phyloP scores from a whole-genome alignment of 2,113 vertebrate genomes.

The Stegastes partitus region DNA sequence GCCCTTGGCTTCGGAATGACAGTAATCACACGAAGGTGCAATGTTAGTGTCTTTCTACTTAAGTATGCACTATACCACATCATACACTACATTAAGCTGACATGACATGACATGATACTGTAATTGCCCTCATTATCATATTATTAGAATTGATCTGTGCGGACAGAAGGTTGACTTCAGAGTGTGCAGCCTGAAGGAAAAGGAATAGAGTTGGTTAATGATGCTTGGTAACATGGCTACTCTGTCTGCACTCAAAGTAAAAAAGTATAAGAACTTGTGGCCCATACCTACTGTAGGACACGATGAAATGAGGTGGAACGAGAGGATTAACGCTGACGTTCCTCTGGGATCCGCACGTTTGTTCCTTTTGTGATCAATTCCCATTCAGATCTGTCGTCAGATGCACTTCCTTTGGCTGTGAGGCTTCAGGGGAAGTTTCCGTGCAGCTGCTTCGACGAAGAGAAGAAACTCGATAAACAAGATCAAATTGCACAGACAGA shows the following conservation, averaged over 20 bases:
- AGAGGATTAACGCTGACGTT: conserved; percentile 40
- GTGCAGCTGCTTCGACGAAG: conserved; percentile 58
- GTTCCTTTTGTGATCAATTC: conserved; percentile 55
- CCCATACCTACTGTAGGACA: conserved; percentile 6
- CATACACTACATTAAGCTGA: not conserved
- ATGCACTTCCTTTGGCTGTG: conserved; percentile 23
- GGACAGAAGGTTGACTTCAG: conserved; percentile 17
- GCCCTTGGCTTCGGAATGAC: not conserved
- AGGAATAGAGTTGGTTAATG: conserved; percentile 47
- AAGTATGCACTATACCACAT: not conserved
- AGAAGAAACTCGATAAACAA: conserved; percentile 76
- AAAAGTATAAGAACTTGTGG: conserved; percentile 34
- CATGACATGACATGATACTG: not conserved
- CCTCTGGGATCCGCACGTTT: conserved; percentile 24
- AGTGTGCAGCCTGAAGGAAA: conserved; percentile 4
- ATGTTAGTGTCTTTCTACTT: not conserved
- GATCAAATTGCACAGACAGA: conserved; percentile 74
- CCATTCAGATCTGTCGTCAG: conserved; percentile 26
- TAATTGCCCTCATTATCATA: conserved; percentile 22
- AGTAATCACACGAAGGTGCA: not conserved
- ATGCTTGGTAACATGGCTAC: conserved; percentile 54
- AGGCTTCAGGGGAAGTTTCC: conserved; percentile 56
- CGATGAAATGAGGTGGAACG: conserved; percentile 2
- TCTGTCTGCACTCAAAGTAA: conserved; percentile 47
- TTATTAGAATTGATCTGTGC: conserved; percentile 13